These are phyloP conservation scores for Phalacrocorax aristotelis DNA, from an alignment of 2,113 vertebrate genomes.

Conservation along the genomic window DNA sequence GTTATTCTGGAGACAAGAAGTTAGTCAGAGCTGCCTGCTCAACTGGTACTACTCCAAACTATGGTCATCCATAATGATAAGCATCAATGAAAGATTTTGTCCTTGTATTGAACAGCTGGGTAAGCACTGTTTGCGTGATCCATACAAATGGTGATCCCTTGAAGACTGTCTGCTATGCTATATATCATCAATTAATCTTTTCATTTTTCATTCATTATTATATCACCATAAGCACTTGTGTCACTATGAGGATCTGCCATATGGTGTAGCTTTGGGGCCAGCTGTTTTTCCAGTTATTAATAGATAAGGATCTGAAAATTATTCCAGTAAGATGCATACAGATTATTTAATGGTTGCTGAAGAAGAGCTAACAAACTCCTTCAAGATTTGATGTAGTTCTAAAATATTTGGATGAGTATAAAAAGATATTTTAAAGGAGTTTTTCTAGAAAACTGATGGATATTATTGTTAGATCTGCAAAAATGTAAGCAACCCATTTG, in stretches of 20 bases:
- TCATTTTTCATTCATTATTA: not conserved
- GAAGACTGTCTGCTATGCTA: not conserved
- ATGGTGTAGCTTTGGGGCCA: not conserved
- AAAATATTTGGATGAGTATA: not conserved
- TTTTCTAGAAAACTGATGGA: not conserved
- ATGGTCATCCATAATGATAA: not conserved
- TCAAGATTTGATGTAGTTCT: not conserved
- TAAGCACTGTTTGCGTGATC: not conserved
- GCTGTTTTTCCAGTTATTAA: constrained; percentile 11
- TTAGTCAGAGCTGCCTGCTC: not conserved
- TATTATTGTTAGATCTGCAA: not conserved
- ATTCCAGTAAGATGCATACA: not conserved
- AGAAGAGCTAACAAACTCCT: not conserved
- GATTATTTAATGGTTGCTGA: not conserved
- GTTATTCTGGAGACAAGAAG: not conserved
- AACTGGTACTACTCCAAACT: not conserved
- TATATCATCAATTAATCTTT: not conserved
- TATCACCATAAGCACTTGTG: not conserved
- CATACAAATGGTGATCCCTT: not conserved
- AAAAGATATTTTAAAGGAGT: not conserved
- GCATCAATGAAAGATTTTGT: not conserved
- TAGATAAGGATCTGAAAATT: not conserved
- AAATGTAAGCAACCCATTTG: not conserved
- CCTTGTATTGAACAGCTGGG: not conserved
- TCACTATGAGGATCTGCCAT: not conserved